phyloP scores from a whole-genome alignment of 1,140 invertebrate genomes.

The Caenorhabditis latens region DNA sequence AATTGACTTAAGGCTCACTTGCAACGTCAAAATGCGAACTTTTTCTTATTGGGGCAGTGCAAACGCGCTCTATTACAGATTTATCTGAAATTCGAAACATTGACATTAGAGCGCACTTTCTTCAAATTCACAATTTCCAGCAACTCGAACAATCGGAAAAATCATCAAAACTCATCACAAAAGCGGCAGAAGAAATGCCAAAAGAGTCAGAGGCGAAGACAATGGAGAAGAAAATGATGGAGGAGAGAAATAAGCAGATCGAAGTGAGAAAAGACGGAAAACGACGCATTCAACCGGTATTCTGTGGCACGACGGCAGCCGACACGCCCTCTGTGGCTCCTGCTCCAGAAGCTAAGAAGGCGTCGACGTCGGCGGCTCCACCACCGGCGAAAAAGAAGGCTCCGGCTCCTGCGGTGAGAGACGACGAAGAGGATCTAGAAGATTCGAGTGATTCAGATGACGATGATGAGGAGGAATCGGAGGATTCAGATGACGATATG shows the following conservation, averaged over 20 bases:
- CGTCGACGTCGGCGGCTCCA: neutral
- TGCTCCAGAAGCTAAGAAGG: neutral
- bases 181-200: neutral
- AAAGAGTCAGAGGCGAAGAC: neutral
- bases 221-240: neutral
- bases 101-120: no score
- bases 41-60: no score
- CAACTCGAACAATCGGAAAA: neutral
- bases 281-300: constrained; percentile 24
- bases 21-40: no score
- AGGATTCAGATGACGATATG: neutral
- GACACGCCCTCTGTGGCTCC: neutral
- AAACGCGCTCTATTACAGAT: no score
- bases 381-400: constrained; percentile 3
- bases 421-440: constrained; percentile 29
- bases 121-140: neutral
- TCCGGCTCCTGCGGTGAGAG: neutral
- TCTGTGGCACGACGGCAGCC: constrained; percentile 13
- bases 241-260: constrained; percentile 38
- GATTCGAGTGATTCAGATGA: constrained; percentile 26
- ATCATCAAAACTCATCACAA: neutral
- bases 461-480: neutral
- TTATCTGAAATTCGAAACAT: no score
- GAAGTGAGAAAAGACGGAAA: constrained; percentile 27
- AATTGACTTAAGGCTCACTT: no score